Evolutionary conservation across 2,113 vertebrate genomes (phyloP).

Genomic region (Strigops habroptila): DNA sequence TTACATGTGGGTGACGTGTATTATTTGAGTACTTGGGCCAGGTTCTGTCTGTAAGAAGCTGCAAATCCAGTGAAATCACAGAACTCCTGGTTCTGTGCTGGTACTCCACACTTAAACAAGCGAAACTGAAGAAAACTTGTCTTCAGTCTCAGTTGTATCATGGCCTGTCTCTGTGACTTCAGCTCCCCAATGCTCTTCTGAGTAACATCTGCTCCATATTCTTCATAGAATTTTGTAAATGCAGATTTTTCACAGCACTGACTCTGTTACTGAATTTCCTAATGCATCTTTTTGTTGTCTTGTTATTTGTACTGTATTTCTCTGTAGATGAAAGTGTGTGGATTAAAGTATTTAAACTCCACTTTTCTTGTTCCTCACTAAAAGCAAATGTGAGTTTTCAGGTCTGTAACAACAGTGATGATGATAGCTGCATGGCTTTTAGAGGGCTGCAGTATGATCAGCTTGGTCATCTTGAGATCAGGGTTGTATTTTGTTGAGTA

Average conservation of each 20-base stretch:
- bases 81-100: not conserved
- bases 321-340: conserved; percentile 19
- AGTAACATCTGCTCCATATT: not conserved
- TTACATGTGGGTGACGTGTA: not conserved
- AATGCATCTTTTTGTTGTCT: not conserved
- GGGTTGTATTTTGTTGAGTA: not conserved
- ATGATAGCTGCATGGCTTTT: not conserved
- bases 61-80: not conserved
- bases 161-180: not conserved
- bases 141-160: not conserved
- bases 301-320: conserved; percentile 4
- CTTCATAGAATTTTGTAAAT: not conserved
- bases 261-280: not conserved
- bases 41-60: not conserved
- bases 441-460: not conserved
- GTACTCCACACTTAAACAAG: too few relatives aligned
- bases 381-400: not conserved
- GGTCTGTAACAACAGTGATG: not conserved
- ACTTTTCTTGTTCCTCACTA: not conserved
- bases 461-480: not conserved
- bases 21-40: not conserved
- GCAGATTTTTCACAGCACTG: not conserved
- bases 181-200: not conserved
- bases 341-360: conserved; percentile 44
- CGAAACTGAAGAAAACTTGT: not conserved